Conservation (phyloP, 1,140 invertebrate genomes). For the Aphis gossypii region DNA sequence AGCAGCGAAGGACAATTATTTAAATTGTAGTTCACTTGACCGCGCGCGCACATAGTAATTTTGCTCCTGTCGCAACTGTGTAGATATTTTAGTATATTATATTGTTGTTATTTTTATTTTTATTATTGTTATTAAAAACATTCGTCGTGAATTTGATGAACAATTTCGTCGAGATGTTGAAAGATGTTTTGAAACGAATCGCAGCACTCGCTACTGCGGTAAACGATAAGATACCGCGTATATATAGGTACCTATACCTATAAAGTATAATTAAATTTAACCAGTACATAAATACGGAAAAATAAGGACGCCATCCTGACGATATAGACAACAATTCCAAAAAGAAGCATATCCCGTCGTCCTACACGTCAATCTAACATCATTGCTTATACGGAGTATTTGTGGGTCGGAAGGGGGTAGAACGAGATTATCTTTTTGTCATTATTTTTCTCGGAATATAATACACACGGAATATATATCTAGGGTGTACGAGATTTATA, state of each 20-base stretch:
- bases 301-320: not conserved
- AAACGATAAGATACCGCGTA: not conserved
- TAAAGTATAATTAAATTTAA: too few relatives aligned
- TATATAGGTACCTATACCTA: not conserved
- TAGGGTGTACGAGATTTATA: not conserved
- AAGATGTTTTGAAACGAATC: conserved; percentile 6
- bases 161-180: not conserved
- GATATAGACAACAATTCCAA: not conserved
- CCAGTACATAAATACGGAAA: not conserved
- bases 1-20: not conserved
- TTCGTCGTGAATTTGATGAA: conserved; percentile 6
- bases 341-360: not conserved
- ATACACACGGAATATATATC: not conserved
- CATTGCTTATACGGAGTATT: not conserved
- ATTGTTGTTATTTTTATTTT: not conserved
- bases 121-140: not conserved
- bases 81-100: not conserved
- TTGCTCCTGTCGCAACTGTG: not conserved
- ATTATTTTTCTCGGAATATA: conserved; percentile 28
- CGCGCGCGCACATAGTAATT: not conserved
- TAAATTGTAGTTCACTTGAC: conserved; percentile 1
- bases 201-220: not conserved
- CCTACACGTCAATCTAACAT: not conserved
- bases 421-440: conserved; percentile 45
- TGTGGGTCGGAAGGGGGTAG: not conserved